A percentile compares a stretch with the other conserved stretches of the same genome.
These are phyloP conservation scores for Clarias fuscus DNA, from an alignment of 2,797 vertebrate genomes.

Conservation along the genomic window DNA sequence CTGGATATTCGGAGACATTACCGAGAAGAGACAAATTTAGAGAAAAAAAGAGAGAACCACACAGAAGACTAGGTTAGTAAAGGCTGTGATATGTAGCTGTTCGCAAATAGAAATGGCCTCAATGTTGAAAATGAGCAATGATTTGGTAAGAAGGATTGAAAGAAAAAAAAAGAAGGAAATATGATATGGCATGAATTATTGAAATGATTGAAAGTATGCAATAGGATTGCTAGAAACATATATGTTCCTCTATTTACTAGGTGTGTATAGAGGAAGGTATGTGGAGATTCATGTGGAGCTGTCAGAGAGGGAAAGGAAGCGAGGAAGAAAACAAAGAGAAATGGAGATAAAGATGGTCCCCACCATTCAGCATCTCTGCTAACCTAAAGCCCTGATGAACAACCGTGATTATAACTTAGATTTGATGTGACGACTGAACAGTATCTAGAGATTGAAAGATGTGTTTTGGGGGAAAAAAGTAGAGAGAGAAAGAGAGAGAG, in stretches of 20 bases:
- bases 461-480: not conserved
- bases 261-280: not conserved
- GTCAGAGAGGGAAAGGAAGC: not conserved
- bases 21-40: not conserved
- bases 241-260: no score
- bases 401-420: not conserved
- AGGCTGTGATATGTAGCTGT: not conserved
- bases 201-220: not conserved
- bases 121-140: not conserved
- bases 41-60: not conserved
- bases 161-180: not conserved
- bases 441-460: constrained; percentile 21
- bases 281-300: not conserved
- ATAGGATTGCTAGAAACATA: not conserved
- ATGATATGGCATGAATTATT: not conserved
- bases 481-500: not conserved
- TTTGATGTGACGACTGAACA: not conserved
- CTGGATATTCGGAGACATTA: not conserved
- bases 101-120: not conserved
- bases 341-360: not conserved
- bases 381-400: not conserved
- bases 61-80: not conserved
- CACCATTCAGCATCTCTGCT: not conserved
- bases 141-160: not conserved
- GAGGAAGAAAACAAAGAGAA: not conserved